Percentiles rank a stretch among this genome's conserved stretches.
Evolutionary conservation across 2,113 vertebrate species (phyloP).

Genomic region (Varanus salvator): DNA sequence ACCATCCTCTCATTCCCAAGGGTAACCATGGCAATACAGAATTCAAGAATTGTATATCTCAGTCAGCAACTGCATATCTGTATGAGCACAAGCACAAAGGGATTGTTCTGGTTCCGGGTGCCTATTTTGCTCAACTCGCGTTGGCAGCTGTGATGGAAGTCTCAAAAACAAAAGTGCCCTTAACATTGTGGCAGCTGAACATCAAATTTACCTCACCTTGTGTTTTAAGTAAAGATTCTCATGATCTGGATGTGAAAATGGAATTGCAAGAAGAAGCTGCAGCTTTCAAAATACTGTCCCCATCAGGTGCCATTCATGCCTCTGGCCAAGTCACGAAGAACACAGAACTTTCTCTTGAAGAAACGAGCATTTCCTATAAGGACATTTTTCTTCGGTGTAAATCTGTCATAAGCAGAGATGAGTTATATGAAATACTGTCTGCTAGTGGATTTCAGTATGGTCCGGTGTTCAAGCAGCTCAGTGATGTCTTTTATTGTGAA

Average conservation of each 20-base stretch:
- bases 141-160: constrained; percentile 78
- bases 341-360: constrained; percentile 64
- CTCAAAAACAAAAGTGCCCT: constrained; percentile 74
- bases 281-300: constrained; percentile 80
- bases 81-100: constrained; percentile 86
- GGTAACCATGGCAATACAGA: constrained; percentile 60
- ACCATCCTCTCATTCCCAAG: constrained; percentile 71
- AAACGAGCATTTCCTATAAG: constrained; percentile 73
- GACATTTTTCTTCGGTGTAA: constrained; percentile 78
- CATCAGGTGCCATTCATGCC: constrained; percentile 75
- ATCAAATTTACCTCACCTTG: constrained; percentile 79
- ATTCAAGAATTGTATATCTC: constrained; percentile 75
- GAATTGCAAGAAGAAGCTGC: constrained; percentile 56
- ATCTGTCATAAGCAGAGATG: constrained; percentile 62
- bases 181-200: constrained; percentile 75
- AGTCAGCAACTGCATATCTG: constrained; percentile 69
- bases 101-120: constrained; percentile 81
- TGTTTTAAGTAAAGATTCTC: constrained; percentile 73
- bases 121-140: constrained; percentile 84
- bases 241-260: constrained; percentile 77
- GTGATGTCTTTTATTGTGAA: constrained; percentile 77
- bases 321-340: constrained; percentile 73
- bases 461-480: constrained; percentile 77
- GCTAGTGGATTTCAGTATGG: constrained; percentile 85
- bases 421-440: constrained; percentile 80